Percentiles rank a stretch among this genome's conserved stretches.
Evolutionary conservation across 2,113 vertebrate species (phyloP).

Genomic region (Tachysurus fulvidraco): DNA sequence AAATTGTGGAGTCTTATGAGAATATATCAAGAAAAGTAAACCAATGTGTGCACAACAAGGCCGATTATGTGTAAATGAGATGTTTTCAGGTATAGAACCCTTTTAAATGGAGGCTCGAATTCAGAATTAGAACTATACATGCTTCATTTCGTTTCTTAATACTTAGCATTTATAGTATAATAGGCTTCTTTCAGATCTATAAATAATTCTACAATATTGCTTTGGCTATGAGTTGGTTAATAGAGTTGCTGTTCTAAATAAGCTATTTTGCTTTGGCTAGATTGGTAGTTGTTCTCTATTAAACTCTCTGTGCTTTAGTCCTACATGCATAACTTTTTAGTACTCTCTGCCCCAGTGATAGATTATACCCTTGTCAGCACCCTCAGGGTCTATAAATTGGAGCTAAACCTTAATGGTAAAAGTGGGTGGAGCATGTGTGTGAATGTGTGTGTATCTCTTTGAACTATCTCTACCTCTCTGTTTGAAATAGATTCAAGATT

Average conservation of each 20-base stretch:
- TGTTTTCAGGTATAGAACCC: not conserved
- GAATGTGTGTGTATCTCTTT: slow-evolving; percentile 17
- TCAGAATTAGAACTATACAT: not conserved
- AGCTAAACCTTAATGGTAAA: slow-evolving; percentile 64
- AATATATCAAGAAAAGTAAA: not conserved
- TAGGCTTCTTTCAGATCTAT: not conserved
- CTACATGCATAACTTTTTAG: slow-evolving; percentile 19
- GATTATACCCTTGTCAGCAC: slow-evolving; percentile 62
- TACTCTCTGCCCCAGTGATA: slow-evolving; percentile 52
- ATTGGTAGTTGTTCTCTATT: not conserved
- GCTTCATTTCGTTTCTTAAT: not conserved
- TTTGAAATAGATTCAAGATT: not conserved
- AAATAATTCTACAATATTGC: not conserved
- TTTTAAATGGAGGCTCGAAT: not conserved
- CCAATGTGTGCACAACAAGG: not conserved
- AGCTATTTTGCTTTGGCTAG: not conserved
- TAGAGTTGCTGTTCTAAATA: not conserved
- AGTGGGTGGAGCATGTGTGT: slow-evolving; percentile 10
- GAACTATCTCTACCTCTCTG: not conserved
- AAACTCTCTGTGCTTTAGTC: not conserved
- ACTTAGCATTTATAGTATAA: not conserved
- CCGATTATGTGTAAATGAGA: not conserved
- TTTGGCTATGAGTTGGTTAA: not conserved
- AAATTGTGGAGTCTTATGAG: not conserved
- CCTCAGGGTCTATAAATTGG: slow-evolving; percentile 56